Percentiles rank a stretch among this genome's conserved stretches.
These are phyloP conservation scores for Protobothrops mucrosquamatus DNA, from an alignment of 2,113 vertebrate species.

Conservation along the genomic window DNA sequence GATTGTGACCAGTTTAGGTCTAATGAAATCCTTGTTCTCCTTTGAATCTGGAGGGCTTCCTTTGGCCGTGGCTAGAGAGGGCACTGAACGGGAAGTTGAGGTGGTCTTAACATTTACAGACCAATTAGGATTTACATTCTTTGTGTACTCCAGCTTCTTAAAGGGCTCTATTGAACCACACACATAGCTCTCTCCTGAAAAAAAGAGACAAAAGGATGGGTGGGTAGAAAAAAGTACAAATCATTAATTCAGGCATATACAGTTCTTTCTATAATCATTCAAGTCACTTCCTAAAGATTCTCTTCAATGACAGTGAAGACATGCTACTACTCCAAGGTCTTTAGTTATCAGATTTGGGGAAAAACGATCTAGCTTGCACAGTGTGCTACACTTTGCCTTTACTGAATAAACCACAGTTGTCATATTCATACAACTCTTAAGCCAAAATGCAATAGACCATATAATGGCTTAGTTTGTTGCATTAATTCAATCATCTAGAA, in stretches of 20 bases:
- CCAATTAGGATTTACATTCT: slow-evolving; percentile 99
- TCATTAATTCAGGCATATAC: background rate
- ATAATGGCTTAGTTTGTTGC: background rate
- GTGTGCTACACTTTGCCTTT: background rate
- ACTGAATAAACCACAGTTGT: background rate
- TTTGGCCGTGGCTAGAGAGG: slow-evolving; percentile 82
- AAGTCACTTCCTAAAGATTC: background rate
- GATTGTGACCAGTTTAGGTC: slow-evolving; percentile 95
- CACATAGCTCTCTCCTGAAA: slow-evolving; percentile 92
- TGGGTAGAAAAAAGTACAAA: background rate
- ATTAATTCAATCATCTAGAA: background rate
- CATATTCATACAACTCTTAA: background rate
- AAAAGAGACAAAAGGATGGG: slow-evolving; percentile 26
- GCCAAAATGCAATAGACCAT: background rate
- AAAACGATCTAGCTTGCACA: background rate
- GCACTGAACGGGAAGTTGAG: slow-evolving; percentile 72
- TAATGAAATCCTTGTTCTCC: slow-evolving; percentile 93
- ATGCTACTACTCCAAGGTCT: background rate
- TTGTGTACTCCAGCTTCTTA: slow-evolving; percentile 95
- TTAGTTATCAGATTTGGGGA: background rate
- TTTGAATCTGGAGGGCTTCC: slow-evolving; percentile 75
- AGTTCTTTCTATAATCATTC: background rate
- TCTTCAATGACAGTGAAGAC: background rate
- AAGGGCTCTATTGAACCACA: slow-evolving; percentile 96
- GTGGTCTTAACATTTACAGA: slow-evolving; percentile 85